Evolutionary conservation across 2,888 invertebrate species (phyloP), one percentile per base, ranked within the genome.

Genomic region (Zelleria hepariella): DNA sequence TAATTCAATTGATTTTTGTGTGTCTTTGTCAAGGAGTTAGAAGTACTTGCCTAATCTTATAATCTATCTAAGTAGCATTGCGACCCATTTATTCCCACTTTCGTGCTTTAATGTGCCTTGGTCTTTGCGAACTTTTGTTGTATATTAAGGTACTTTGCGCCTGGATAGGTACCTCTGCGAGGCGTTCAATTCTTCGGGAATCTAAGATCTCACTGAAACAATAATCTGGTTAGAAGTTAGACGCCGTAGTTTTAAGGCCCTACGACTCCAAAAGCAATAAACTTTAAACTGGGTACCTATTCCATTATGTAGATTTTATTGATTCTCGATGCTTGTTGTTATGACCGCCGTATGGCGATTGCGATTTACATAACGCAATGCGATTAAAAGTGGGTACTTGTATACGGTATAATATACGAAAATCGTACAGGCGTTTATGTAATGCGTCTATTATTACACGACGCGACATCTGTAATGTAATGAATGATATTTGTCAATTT

Each of bases 1-100:
- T 61, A 61, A 61, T 61, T 42, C 32, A 15, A 42, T 42, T 42
- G 32, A 42, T 42, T 42, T 42, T 42, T 15, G 32, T 15, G 15
- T 42, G 15, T 32, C 5, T 5, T 42, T 15, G 32, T 42, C 1
- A 15, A 42, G 1, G 10, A 2, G 5, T 42, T 42, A 1, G 32
- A 42, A 10, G 32, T 10, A 32, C 32, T n/a, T n/a, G n/a, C n/a
- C n/a, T n/a, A n/a, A n/a, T n/a, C n/a, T n/a, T n/a, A n/a, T n/a
- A n/a, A n/a, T n/a, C n/a, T n/a, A n/a, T n/a, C n/a, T n/a, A n/a
- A n/a, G n/a, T n/a, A n/a, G n/a, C n/a, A n/a, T n/a, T n/a, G n/a
- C n/a, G n/a, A n/a, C n/a, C n/a, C n/a, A n/a, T n/a, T n/a, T n/a
- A n/a, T n/a, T n/a, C n/a, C n/a, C n/a, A n/a, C n/a, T n/a, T n/a